phyloP scores from a whole-genome alignment of 2,797 vertebrate genomes.

The Pseudomugil gertrudae region DNA sequence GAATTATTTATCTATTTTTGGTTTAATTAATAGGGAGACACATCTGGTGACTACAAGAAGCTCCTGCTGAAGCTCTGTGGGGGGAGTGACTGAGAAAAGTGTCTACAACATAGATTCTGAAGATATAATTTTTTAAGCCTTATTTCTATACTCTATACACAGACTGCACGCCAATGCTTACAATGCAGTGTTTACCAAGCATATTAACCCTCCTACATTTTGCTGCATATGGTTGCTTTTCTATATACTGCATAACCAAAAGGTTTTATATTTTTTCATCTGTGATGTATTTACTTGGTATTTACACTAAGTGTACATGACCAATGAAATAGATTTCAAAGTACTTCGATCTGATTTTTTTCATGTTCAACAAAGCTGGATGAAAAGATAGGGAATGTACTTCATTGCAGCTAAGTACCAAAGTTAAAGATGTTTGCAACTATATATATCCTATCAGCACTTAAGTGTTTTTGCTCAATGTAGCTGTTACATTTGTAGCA shows the following conservation, averaged over 20 bases:
- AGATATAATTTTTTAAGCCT: slow-evolving; percentile 32
- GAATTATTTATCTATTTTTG: slow-evolving; percentile 11
- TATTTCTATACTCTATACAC: slow-evolving; percentile 41
- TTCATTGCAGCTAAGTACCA: slow-evolving; percentile 59
- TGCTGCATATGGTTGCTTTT: slow-evolving; percentile 27
- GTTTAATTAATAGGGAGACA: slow-evolving; percentile 89
- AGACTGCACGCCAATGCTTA: slow-evolving; percentile 62
- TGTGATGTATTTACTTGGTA: slow-evolving; percentile 28
- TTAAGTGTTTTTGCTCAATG: slow-evolving; percentile 8
- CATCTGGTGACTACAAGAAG: slow-evolving; percentile 97
- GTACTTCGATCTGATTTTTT: slow-evolving; percentile 9
- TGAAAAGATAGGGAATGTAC: neutral
- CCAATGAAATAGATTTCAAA: slow-evolving; percentile 31
- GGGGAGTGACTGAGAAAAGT: slow-evolving; percentile 88
- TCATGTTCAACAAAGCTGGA: slow-evolving; percentile 35
- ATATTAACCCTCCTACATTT: slow-evolving; percentile 22
- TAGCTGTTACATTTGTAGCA: slow-evolving; percentile 17
- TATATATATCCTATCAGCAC: slow-evolving; percentile 25
- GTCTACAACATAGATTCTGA: slow-evolving; percentile 2
- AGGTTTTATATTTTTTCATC: slow-evolving; percentile 48
- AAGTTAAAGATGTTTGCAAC: slow-evolving; percentile 41
- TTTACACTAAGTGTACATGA: slow-evolving; percentile 23
- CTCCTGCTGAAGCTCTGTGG: slow-evolving; percentile 95
- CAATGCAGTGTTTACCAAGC: slow-evolving; percentile 51
- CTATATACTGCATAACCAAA: slow-evolving; percentile 33